These are phyloP conservation scores for Gallinago paraguaiae DNA, from an alignment of 2,113 vertebrate genomes.

Conservation along the genomic window DNA sequence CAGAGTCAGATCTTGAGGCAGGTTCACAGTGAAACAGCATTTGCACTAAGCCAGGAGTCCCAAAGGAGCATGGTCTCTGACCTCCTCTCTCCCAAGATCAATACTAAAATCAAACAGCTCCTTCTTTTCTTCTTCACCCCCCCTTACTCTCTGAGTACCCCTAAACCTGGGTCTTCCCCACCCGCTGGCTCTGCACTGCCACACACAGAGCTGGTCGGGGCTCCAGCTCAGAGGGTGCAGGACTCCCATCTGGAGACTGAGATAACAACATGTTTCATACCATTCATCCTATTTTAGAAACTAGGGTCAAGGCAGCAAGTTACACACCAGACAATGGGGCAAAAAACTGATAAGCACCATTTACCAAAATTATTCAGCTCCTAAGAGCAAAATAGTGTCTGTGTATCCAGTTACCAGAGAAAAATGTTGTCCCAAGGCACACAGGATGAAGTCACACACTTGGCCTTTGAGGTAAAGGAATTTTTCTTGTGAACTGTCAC, in stretches of 20 bases:
- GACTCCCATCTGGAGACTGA: neutral
- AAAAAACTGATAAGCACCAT: neutral
- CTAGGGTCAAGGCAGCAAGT: neutral
- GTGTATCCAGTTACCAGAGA: neutral
- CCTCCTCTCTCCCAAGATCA: neutral
- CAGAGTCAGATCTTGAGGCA: neutral
- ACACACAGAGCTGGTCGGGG: neutral
- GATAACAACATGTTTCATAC: rapidly evolving
- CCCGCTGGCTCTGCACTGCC: neutral
- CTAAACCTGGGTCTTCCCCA: neutral
- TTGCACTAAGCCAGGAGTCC: neutral
- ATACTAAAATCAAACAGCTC: neutral
- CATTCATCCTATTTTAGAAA: neutral
- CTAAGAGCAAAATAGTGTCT: neutral
- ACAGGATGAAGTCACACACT: neutral
- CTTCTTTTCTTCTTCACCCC: neutral
- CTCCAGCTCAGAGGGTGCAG: neutral
- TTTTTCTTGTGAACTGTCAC: slow-evolving; percentile 9
- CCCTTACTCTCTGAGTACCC: neutral
- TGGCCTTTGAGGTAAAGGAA: neutral
- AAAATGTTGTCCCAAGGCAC: neutral
- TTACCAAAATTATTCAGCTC: neutral
- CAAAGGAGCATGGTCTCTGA: neutral
- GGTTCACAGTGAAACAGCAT: neutral
- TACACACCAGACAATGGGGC: neutral